These are phyloP conservation scores for Cosmia pyralina DNA, from an alignment of 2,888 invertebrate genomes.

Conservation along the genomic window DNA sequence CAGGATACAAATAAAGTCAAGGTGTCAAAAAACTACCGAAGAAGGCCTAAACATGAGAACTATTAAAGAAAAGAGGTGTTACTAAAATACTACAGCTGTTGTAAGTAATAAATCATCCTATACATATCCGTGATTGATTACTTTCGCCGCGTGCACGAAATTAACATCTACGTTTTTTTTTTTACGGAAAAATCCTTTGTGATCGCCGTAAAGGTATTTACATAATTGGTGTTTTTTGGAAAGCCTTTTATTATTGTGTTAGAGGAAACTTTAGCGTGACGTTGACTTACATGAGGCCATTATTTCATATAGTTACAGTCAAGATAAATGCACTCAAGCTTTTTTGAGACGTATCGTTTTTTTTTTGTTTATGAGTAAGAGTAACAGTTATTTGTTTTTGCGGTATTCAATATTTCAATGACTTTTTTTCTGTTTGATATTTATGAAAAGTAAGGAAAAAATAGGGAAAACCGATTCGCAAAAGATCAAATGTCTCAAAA, in stretches of 20 bases:
- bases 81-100: constrained; percentile 76
- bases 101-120: constrained; percentile 82
- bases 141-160: constrained; percentile 72
- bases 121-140: constrained; percentile 83
- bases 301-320: constrained; percentile 56
- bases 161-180: constrained; percentile 71
- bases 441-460: background rate
- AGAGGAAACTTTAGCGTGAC: constrained; percentile 60
- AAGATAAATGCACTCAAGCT: constrained; percentile 48
- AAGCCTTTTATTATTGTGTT: constrained; percentile 60
- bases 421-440: background rate
- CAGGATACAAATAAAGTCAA: constrained; percentile 8
- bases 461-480: constrained; percentile 2
- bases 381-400: constrained; percentile 5
- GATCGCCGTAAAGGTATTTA: constrained; percentile 63
- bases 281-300: constrained; percentile 53
- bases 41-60: constrained; percentile 59
- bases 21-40: constrained; percentile 6
- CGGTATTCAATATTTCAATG: background rate
- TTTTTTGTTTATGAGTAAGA: background rate
- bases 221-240: constrained; percentile 67
- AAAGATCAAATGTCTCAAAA: constrained; percentile 20
- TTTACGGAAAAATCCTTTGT: constrained; percentile 59
- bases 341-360: constrained; percentile 28
- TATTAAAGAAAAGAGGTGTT: constrained; percentile 79